Evolutionary conservation across 2,113 vertebrate genomes (phyloP).

Genomic region (Scomber colias): DNA sequence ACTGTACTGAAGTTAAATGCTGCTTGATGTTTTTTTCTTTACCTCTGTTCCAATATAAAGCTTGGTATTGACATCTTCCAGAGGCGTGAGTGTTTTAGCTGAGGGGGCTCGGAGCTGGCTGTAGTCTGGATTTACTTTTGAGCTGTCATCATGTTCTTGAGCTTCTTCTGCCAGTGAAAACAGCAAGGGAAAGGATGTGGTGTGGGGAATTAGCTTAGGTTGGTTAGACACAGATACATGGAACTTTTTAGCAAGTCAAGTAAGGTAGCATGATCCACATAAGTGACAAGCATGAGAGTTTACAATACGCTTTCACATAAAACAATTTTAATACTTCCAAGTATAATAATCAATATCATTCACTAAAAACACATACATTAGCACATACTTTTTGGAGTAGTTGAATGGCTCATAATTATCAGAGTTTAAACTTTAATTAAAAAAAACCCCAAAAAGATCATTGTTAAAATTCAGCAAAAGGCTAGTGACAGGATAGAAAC

Average conservation of each 20-base stretch:
- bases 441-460: background rate
- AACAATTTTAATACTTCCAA: background rate
- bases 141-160: conserved; percentile 7
- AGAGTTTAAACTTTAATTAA: background rate
- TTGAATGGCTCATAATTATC: too few relatives aligned
- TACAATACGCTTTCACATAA: background rate
- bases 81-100: conserved; percentile 71
- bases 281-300: background rate
- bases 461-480: too few relatives aligned
- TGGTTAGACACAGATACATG: background rate
- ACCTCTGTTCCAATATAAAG: conserved; percentile 93
- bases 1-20: background rate
- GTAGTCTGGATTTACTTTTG: conserved; percentile 64
- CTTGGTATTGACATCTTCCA: conserved; percentile 86
- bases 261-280: background rate
- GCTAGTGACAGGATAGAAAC: background rate
- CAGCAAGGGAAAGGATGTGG: background rate
- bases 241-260: background rate
- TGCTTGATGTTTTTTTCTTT: conserved; percentile 52
- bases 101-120: conserved; percentile 74
- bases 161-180: conserved; percentile 75
- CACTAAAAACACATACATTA: background rate
- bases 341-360: background rate
- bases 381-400: background rate
- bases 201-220: background rate